Conservation (phyloP, 1,140 invertebrate species). For the Coenobita brevimanus region DNA sequence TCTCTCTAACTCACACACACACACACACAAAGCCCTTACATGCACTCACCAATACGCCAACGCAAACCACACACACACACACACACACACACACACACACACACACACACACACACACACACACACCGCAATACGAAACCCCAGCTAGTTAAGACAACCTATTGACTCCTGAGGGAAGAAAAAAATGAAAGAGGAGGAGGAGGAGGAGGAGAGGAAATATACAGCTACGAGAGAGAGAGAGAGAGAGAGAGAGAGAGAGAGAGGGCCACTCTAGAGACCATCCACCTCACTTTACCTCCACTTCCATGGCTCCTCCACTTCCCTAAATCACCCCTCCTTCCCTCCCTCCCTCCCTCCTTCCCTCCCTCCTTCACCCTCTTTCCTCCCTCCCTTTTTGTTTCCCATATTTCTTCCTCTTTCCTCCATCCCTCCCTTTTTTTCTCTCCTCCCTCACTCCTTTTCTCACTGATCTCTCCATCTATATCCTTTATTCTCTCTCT, state of each 20-base stretch:
- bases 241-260: conserved; percentile 10
- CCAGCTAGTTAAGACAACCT: too few relatives aligned
- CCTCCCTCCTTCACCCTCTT: too few relatives aligned
- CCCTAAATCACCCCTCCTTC: background rate
- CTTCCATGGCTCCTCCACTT: background rate
- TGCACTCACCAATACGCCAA: too few relatives aligned
- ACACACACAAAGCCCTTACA: background rate
- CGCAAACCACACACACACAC: background rate
- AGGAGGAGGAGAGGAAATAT: background rate
- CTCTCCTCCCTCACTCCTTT: background rate
- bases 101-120: background rate
- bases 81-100: background rate
- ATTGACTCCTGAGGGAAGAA: too few relatives aligned
- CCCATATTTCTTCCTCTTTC: too few relatives aligned
- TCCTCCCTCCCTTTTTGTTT: too few relatives aligned
- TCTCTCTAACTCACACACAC: background rate
- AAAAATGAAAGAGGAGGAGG: background rate
- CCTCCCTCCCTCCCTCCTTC: too few relatives aligned
- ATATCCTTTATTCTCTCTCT: background rate
- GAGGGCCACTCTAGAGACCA: background rate
- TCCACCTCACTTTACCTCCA: background rate
- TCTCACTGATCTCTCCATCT: background rate
- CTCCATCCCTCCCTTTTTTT: background rate
- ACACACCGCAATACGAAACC: background rate
- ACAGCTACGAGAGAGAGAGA: background rate